Evolutionary conservation across 2,113 vertebrate species (phyloP).

Genomic region (Cygnus atratus): DNA sequence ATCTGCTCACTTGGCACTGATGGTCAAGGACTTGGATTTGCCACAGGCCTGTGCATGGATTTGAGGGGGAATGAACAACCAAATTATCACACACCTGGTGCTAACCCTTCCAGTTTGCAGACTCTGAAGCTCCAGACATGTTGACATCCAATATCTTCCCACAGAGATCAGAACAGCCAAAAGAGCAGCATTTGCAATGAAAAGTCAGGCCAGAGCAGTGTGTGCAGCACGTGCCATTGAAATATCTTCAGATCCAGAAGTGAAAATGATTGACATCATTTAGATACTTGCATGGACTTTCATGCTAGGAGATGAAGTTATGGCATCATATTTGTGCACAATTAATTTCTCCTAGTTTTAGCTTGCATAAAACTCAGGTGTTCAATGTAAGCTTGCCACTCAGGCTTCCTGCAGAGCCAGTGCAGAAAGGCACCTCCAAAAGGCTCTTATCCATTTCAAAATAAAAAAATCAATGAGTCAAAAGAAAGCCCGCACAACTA

Average conservation of each 20-base stretch:
- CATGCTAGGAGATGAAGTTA: neutral
- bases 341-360: neutral
- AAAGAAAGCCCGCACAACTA: neutral
- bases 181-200: slow-evolving; percentile 1
- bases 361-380: neutral
- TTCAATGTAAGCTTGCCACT: neutral
- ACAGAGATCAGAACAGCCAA: slow-evolving; percentile 1
- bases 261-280: neutral
- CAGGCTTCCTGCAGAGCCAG: neutral
- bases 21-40: fast-evolving
- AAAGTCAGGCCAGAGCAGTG: neutral
- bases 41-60: fast-evolving
- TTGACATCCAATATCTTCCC: slow-evolving; percentile 71
- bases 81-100: neutral
- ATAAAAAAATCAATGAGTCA: neutral
- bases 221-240: neutral
- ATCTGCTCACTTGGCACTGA: neutral
- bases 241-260: neutral
- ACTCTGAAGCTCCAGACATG: slow-evolving; percentile 74
- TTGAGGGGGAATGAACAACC: neutral
- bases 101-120: neutral
- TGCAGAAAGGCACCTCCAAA: neutral
- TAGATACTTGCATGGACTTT: neutral
- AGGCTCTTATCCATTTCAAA: neutral
- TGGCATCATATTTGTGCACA: neutral